These are phyloP conservation scores for Schlechtendalia chinensis DNA, from an alignment of 1,140 invertebrate genomes.

Conservation along the genomic window DNA sequence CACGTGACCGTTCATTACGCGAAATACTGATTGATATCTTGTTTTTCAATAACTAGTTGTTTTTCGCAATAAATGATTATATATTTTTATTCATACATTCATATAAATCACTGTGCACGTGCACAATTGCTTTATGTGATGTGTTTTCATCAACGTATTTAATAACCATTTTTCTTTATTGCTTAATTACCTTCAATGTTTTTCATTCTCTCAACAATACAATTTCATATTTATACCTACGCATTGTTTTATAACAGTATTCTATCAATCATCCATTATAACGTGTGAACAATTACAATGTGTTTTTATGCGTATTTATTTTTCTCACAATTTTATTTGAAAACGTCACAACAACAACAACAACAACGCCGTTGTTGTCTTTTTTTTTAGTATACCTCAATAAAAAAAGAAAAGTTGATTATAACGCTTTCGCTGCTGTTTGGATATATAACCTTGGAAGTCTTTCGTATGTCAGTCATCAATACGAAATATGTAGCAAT, in stretches of 20 bases:
- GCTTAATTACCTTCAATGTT: not conserved
- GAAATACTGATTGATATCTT: too few relatives aligned
- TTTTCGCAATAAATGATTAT: too few relatives aligned
- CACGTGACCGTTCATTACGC: too few relatives aligned
- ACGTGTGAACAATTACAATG: not conserved
- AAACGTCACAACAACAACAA: not conserved
- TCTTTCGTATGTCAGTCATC: constrained; percentile 1
- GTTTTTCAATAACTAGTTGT: too few relatives aligned
- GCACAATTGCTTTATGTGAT: too few relatives aligned
- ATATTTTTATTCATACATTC: too few relatives aligned
- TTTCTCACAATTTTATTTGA: constrained; percentile 13
- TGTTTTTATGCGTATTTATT: not conserved
- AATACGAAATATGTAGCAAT: not conserved
- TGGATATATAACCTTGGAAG: not conserved
- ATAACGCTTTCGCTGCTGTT: constrained; percentile 22
- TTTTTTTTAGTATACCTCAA: not conserved
- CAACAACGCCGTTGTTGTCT: too few relatives aligned
- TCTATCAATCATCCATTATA: not conserved
- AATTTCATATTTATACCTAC: not conserved
- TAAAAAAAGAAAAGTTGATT: constrained; percentile 31
- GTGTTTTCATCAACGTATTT: not conserved
- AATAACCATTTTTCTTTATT: not conserved
- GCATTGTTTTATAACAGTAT: not conserved
- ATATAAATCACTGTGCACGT: too few relatives aligned
- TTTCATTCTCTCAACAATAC: not conserved